A percentile compares a stretch with the other conserved stretches of the same genome.
Evolutionary conservation across 2,888 invertebrate species (phyloP).

Genomic region (Altica lythri): DNA sequence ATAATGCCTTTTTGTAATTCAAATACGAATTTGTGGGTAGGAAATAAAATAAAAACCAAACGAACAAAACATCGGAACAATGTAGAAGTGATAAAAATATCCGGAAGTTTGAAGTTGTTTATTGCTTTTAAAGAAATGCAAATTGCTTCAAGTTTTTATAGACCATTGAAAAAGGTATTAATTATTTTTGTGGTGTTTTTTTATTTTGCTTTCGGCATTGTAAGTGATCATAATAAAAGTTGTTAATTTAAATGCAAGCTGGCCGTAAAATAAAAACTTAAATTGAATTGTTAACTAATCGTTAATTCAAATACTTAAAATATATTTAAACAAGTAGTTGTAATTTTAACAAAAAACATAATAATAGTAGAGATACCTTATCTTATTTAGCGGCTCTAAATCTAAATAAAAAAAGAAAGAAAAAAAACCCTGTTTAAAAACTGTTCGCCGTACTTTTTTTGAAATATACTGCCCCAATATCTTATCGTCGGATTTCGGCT

Average conservation of each 20-base stretch:
- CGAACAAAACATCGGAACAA: conserved; percentile 7
- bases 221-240: conserved; percentile 5
- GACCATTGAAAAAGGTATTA: conserved; percentile 11
- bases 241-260: no score
- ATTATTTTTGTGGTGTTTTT: conserved; percentile 12
- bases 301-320: no score
- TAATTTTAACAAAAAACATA: no score
- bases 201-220: conserved; percentile 8
- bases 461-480: conserved; percentile 30
- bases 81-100: conserved; percentile 13
- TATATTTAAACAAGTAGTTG: no score
- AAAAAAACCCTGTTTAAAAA: conserved; percentile 5
- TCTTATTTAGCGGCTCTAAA: no score
- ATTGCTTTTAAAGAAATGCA: conserved; percentile 14
- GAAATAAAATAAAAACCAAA: conserved; percentile 6
- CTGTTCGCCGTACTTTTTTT: conserved; percentile 17
- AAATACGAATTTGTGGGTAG: conserved; percentile 2
- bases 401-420: background rate
- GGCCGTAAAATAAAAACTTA: no score
- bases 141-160: conserved; percentile 11
- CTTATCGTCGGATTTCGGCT: conserved; percentile 34
- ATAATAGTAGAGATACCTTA: no score
- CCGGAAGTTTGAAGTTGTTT: conserved; percentile 17
- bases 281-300: no score
- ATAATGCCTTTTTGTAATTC: conserved; percentile 5